Base-by-base conservation (phyloP, 2,797 vertebrate species). In the Coreius guichenoti region DNA sequence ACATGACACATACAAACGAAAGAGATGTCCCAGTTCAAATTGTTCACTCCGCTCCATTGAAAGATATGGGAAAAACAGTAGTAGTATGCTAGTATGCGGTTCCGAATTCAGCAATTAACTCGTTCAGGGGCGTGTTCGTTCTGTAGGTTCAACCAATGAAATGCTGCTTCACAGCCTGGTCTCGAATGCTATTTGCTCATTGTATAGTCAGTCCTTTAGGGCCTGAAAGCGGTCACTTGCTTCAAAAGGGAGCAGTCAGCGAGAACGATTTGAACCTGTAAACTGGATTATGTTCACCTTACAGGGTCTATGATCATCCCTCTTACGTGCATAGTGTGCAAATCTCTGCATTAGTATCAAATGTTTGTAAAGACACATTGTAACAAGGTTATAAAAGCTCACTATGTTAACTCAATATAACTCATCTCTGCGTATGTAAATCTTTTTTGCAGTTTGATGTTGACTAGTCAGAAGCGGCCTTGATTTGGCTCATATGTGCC, bases 391-490 rank as follows among this genome's bases (percentile, higher is more conserved):
- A 23, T 31, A 31, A 79, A 54, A 8, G n/a, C 36, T 63, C 56
- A 47, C n/a, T 31, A 8, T 14, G 13, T 6, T 51, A 51, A 51
- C 19, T 56, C 16, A 9, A n/a, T 13, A 68, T 82, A 4, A 16
- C 21, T 65, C 1, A 63, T 74, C 26, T 31, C 39, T 19, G 7
- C 17, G 23, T 51, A 56, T 43, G 9, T 56, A n/a, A 72, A 19
- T 72, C 8, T 69, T 3, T 76, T 83, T 68, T 77, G 61, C 74
- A 77, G 74, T 29, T 83, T 49, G 61, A 77, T 43, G 74, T 43
- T 56, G 26, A 43, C 33, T 17, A n/a, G 9, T 26, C 23, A 9
- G 12, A 26, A 54, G 31, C 2, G 16, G 17, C 36, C 33, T 69
- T 77, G 49, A 58, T 16, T 69, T 54, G 26, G 63, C 45, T 56